Base-by-base conservation (phyloP, 2,113 vertebrate species). In the Psilopogon haemacephalus region DNA sequence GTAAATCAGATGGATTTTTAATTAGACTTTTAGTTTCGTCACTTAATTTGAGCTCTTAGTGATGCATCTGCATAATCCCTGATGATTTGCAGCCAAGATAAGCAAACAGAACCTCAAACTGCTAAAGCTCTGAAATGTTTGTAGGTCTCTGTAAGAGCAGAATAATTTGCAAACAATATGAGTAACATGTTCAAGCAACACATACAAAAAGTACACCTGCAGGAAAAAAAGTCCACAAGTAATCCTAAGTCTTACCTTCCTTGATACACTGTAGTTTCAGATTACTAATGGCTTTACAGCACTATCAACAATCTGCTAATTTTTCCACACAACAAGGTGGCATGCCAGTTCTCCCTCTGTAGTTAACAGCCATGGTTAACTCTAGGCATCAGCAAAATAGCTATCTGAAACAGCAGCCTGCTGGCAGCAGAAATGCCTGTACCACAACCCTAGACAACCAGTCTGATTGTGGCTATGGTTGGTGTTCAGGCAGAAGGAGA, bases 1-100 rank as follows among this genome's bases (percentile, higher is more conserved):
- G 97, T 98, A 93, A 88, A 2, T 81, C 68, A 75, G 20, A 52
- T 21, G 52, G 52, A 60, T 70, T 76, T 88, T 77, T 75, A 84
- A 77, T 80, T 83, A 80, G 18, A 40, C 59, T 82, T 71, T 59
- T 69, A n/a, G 63, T 67, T 54, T 74, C 26, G 33, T 18, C 40
- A 19, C 35, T 75, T 81, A 19, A 81, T 74, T 84, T 90, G 65
- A 67, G 23, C 19, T 40, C 28, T 87, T 46, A 38, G 35, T 65
- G 26, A 78, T 68, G 32, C 26, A 54, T 69, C n/a, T 85, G 64
- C 63, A 84, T 30, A 64, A 33, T 42, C 9, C 15, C 55, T 38
- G 17, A 42, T 0, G 6, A 26, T 13, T 60, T 91, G 38, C 26
- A 75, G 44, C 27, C 59, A 83, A 83, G 26, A 16, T 82, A 54